phyloP scores from a whole-genome alignment of 2,113 vertebrate genomes.

The Addax nasomaculatus region DNA sequence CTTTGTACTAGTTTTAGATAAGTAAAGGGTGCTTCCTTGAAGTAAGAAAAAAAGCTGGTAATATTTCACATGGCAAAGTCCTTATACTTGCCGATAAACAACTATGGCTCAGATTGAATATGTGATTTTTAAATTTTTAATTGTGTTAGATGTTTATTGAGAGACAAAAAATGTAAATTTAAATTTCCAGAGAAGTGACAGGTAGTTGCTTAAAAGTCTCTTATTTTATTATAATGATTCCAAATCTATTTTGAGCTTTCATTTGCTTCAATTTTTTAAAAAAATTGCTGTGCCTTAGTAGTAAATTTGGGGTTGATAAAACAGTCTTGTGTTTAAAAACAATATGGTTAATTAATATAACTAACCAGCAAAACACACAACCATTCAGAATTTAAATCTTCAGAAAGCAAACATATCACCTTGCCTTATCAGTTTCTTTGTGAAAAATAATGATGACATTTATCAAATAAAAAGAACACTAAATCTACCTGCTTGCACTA shows the following conservation, averaged over 20 bases:
- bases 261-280: background rate
- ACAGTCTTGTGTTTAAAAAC: background rate
- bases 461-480: background rate
- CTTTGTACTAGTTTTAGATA: background rate
- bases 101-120: background rate
- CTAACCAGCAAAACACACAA: constrained; percentile 1
- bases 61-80: background rate
- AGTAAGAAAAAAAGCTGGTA: background rate
- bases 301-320: background rate
- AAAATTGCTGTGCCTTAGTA: background rate
- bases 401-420: background rate
- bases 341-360: background rate
- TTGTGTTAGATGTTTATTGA: background rate
- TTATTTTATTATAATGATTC: background rate
- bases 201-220: background rate
- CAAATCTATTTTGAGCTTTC: background rate
- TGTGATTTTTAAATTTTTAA: background rate
- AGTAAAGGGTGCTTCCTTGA: background rate
- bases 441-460: background rate
- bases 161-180: background rate
- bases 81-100: background rate
- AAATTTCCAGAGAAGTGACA: background rate
- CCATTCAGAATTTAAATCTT: background rate
- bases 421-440: background rate
- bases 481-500: background rate